Conservation (phyloP, 2,797 vertebrate species). For the Anisognathus igniventris region DNA sequence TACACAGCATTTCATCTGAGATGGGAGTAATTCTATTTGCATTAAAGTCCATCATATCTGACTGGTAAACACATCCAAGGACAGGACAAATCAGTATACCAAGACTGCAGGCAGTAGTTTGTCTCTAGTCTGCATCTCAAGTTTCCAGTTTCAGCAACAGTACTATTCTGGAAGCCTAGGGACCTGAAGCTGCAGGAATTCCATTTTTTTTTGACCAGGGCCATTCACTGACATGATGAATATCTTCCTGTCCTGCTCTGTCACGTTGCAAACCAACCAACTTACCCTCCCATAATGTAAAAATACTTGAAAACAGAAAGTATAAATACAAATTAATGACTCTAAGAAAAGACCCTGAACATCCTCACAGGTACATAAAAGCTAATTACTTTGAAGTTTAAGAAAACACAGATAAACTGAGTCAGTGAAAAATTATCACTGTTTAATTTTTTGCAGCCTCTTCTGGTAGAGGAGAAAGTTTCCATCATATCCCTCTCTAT, state of each 20-base stretch:
- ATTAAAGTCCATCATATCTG: not conserved
- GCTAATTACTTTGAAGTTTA: not conserved
- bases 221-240: slow-evolving; percentile 15
- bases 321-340: slow-evolving; percentile 49
- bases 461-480: not conserved
- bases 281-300: not conserved
- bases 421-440: not conserved
- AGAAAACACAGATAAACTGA: not conserved
- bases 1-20: not conserved
- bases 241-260: not conserved
- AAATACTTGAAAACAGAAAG: slow-evolving; percentile 40
- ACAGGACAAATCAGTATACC: not conserved
- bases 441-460: not conserved
- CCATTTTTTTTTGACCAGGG: not conserved
- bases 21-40: not conserved
- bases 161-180: slow-evolving; percentile 62
- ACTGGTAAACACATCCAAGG: not conserved
- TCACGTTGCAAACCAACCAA: not conserved
- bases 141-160: slow-evolving; percentile 49
- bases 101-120: slow-evolving; percentile 15
- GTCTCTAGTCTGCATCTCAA: slow-evolving; percentile 34
- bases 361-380: not conserved
- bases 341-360: not conserved
- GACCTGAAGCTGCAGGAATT: slow-evolving; percentile 47
- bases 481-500: not conserved